phyloP scores from a whole-genome alignment of 1,140 invertebrate genomes.

The Acromyrmex echinatior region DNA sequence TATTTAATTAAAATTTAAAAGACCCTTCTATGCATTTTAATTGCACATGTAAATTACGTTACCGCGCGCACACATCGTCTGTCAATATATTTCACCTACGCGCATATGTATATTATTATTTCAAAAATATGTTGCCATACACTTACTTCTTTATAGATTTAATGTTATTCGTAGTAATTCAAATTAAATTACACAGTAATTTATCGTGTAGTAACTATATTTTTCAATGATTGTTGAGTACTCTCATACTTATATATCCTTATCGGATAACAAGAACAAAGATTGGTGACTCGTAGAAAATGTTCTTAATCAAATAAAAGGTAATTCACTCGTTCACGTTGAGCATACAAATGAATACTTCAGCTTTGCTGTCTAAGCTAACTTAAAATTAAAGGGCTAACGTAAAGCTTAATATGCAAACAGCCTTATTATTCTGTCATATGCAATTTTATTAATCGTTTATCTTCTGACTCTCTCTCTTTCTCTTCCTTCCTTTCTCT shows the following conservation, averaged over 20 bases:
- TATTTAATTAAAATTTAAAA: constrained; percentile 47
- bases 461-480: background rate
- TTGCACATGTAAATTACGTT: constrained; percentile 21
- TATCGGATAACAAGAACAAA: background rate
- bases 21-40: constrained; percentile 15
- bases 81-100: constrained; percentile 13
- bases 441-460: constrained; percentile 40
- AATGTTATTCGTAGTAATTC: background rate
- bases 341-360: constrained; percentile 40
- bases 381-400: constrained; percentile 29
- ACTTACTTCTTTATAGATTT: background rate
- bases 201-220: background rate
- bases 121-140: constrained; percentile 6
- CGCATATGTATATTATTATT: constrained; percentile 25
- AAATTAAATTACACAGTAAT: constrained; percentile 25
- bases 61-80: background rate
- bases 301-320: constrained; percentile 37
- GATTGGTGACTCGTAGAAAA: background rate
- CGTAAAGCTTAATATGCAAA: constrained; percentile 20
- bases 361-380: constrained; percentile 22
- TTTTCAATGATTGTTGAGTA: background rate
- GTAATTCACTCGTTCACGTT: background rate
- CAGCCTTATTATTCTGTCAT: constrained; percentile 2
- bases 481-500: background rate
- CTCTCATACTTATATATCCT: background rate